These are phyloP conservation scores for Amia ocellicauda DNA, from an alignment of 2,113 vertebrate genomes.

Conservation along the genomic window DNA sequence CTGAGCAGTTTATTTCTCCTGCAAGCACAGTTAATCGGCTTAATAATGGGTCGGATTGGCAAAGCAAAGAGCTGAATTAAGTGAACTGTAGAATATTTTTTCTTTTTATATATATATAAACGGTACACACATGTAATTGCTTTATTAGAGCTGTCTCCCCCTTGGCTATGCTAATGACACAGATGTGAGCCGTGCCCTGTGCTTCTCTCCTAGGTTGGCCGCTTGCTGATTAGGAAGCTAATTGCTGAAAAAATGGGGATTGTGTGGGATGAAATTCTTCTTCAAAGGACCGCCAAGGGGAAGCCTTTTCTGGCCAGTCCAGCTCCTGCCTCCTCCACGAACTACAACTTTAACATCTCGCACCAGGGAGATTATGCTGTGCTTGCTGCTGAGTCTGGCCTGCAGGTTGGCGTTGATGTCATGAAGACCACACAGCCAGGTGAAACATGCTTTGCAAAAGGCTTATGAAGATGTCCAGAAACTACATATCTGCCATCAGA, in stretches of 20 bases:
- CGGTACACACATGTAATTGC: too few relatives aligned
- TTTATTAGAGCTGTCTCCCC: background rate
- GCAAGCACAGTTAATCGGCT: background rate
- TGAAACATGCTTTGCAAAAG: conserved; percentile 39
- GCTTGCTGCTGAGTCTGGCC: conserved; percentile 81
- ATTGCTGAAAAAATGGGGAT: conserved; percentile 80
- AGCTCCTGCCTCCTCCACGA: conserved; percentile 11
- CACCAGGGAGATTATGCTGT: conserved; percentile 93
- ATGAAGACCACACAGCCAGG: conserved; percentile 92
- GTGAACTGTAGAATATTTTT: background rate
- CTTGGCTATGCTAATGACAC: background rate
- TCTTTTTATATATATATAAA: background rate
- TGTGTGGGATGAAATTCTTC: conserved; percentile 80
- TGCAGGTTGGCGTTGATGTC: conserved; percentile 87
- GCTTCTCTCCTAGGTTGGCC: conserved; percentile 74
- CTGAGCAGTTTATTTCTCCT: background rate
- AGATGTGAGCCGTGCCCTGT: background rate
- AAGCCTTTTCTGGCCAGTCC: conserved; percentile 82
- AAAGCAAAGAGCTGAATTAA: background rate
- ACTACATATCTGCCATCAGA: too few relatives aligned
- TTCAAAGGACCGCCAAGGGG: conserved; percentile 83
- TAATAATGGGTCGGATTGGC: background rate
- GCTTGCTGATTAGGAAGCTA: conserved; percentile 85
- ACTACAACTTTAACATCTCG: conserved; percentile 89
- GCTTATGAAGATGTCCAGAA: background rate